Conservation (phyloP, 2,888 invertebrate species). For the Hybos culiciformis region DNA sequence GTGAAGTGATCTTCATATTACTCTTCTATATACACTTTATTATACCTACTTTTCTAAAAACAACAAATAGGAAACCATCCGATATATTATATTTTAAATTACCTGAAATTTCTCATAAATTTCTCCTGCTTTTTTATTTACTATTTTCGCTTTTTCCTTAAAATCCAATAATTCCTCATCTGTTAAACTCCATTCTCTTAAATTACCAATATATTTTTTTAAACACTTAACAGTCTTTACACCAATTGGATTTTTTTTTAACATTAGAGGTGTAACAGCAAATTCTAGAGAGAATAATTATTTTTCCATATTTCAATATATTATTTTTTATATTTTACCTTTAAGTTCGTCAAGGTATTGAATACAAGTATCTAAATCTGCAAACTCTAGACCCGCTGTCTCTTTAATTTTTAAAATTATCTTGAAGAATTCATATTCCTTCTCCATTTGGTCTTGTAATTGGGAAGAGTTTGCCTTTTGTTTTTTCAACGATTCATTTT, state of each 20-base stretch:
- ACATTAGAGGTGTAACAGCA: constrained; percentile 50
- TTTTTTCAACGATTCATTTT: not conserved
- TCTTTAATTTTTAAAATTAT: constrained; percentile 42
- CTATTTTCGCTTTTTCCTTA: constrained; percentile 50
- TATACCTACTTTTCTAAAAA: no score
- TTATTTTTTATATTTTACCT: no score
- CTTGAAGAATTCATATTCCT: not conserved
- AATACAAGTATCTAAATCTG: constrained; percentile 59
- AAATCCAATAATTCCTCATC: constrained; percentile 48
- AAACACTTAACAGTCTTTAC: constrained; percentile 65
- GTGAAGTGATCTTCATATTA: no score
- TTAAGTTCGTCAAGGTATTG: constrained; percentile 49
- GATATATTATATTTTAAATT: no score
- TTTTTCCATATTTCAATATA: no score
- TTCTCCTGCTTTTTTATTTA: constrained; percentile 37
- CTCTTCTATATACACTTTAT: no score
- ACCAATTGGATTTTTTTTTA: constrained; percentile 66
- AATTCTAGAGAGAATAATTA: no score
- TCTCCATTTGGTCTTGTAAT: not conserved
- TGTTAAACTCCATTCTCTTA: constrained; percentile 54
- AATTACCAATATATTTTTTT: constrained; percentile 66
- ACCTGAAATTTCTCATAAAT: not conserved
- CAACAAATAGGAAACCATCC: no score
- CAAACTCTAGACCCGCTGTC: constrained; percentile 42
- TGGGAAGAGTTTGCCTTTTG: not conserved